These are phyloP conservation scores for Bombycilla garrulus DNA, from an alignment of 2,113 vertebrate species.

Conservation along the genomic window DNA sequence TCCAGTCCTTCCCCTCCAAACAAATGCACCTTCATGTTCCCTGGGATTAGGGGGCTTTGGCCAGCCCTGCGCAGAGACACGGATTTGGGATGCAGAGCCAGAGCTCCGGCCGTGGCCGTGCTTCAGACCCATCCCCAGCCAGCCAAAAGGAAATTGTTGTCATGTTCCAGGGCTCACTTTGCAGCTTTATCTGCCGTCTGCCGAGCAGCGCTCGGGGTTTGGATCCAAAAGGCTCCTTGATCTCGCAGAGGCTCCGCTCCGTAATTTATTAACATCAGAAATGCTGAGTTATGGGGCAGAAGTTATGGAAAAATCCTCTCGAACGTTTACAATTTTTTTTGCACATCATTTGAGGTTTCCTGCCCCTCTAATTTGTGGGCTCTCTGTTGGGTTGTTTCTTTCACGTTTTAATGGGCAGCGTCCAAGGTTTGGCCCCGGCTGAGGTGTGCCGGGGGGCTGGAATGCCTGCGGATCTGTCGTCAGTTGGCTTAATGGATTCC, in stretches of 20 bases:
- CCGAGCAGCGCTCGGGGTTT: background rate
- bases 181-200: constrained; percentile 52
- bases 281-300: constrained; percentile 45
- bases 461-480: constrained; percentile 27
- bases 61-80: background rate
- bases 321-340: constrained; percentile 53
- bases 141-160: constrained; percentile 60
- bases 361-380: constrained; percentile 56
- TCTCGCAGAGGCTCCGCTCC: constrained; percentile 14
- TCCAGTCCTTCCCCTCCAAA: background rate
- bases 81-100: background rate
- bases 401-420: constrained; percentile 31
- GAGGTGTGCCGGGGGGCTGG: constrained; percentile 11
- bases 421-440: background rate
- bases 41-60: background rate
- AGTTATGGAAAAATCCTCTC: constrained; percentile 54
- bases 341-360: constrained; percentile 74
- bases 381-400: constrained; percentile 40
- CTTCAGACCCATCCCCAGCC: background rate
- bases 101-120: background rate
- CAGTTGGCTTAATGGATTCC: constrained; percentile 63
- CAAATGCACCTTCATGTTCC: rapidly evolving
- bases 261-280: constrained; percentile 55
- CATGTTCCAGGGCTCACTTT: constrained; percentile 40
- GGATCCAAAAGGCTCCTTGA: constrained; percentile 44